phyloP scores from a whole-genome alignment of 2,888 invertebrate genomes.

The Tenodera sinensis region DNA sequence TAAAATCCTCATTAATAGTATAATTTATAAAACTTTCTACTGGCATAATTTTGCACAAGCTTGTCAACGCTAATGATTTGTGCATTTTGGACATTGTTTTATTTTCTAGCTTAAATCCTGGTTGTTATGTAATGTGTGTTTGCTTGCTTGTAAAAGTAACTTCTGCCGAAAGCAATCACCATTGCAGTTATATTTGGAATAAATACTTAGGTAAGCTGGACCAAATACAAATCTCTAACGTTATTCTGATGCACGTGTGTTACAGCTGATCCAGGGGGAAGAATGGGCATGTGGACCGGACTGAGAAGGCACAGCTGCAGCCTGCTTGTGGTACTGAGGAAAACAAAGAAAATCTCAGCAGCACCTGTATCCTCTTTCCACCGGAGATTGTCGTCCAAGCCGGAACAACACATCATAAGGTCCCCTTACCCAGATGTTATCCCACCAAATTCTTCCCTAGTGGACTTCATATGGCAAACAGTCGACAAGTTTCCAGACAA shows the following conservation, averaged over 20 bases:
- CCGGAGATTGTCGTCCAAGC: not conserved
- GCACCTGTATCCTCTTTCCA: not conserved
- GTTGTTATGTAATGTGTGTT: too few relatives aligned
- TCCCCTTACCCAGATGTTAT: constrained; percentile 50
- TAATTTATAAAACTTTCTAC: too few relatives aligned
- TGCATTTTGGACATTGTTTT: too few relatives aligned
- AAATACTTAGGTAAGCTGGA: too few relatives aligned
- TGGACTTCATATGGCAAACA: constrained; percentile 58
- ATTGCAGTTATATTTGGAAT: too few relatives aligned
- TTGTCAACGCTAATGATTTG: too few relatives aligned
- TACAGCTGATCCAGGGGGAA: not conserved
- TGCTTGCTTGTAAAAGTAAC: too few relatives aligned
- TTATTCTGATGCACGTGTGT: not conserved
- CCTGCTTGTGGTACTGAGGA: not conserved
- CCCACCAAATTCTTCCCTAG: constrained; percentile 54
- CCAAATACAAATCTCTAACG: too few relatives aligned
- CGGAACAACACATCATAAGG: not conserved
- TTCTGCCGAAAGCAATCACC: too few relatives aligned
- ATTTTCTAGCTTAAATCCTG: too few relatives aligned
- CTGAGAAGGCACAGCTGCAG: not conserved
- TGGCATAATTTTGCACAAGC: too few relatives aligned
- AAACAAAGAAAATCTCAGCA: not conserved
- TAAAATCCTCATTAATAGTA: too few relatives aligned
- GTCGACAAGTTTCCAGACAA: constrained; percentile 55
- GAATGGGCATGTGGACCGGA: not conserved